Conservation (phyloP, 2,113 vertebrate species). For the Channa argus region DNA sequence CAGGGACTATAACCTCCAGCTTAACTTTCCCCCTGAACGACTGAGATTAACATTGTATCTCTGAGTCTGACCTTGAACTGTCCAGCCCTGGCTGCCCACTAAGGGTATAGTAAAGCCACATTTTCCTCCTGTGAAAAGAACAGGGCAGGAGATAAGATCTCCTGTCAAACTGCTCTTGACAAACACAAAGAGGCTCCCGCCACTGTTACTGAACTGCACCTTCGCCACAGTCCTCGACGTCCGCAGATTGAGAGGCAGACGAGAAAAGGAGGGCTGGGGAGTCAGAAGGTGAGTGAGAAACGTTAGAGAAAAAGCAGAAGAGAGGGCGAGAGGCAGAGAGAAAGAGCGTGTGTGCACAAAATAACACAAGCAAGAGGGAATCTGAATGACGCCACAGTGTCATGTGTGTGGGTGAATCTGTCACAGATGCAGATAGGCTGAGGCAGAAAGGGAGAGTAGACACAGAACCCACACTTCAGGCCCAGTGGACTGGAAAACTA, state of each 20-base stretch:
- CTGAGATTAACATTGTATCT: conserved; percentile 34
- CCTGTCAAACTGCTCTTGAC: conserved; percentile 56
- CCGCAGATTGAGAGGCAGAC: background rate
- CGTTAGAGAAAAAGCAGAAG: conserved; percentile 5
- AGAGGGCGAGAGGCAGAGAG: background rate
- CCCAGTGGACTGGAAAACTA: conserved; percentile 16
- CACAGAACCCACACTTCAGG: conserved; percentile 6
- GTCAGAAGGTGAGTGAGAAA: conserved; percentile 27
- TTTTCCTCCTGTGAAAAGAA: conserved; percentile 24
- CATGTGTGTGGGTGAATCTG: conserved; percentile 25
- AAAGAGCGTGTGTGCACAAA: background rate
- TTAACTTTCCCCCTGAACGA: conserved; percentile 10
- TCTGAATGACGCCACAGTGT: conserved; percentile 20
- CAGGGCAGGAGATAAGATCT: conserved; percentile 55
- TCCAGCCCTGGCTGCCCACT: conserved; percentile 11
- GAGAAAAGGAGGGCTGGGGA: background rate
- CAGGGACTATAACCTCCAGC: conserved; percentile 4
- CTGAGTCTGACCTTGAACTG: conserved; percentile 27
- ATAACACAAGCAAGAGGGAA: conserved; percentile 35
- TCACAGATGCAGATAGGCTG: conserved; percentile 44
- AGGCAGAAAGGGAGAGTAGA: conserved; percentile 1
- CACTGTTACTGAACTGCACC: conserved; percentile 32
- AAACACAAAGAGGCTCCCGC: conserved; percentile 59
- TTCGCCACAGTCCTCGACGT: conserved; percentile 16
- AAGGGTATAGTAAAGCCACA: conserved; percentile 22